Evolutionary conservation across 1,140 invertebrate species (phyloP), one percentile per base, ranked within the genome.

Genomic region (Caerostris extrusa): DNA sequence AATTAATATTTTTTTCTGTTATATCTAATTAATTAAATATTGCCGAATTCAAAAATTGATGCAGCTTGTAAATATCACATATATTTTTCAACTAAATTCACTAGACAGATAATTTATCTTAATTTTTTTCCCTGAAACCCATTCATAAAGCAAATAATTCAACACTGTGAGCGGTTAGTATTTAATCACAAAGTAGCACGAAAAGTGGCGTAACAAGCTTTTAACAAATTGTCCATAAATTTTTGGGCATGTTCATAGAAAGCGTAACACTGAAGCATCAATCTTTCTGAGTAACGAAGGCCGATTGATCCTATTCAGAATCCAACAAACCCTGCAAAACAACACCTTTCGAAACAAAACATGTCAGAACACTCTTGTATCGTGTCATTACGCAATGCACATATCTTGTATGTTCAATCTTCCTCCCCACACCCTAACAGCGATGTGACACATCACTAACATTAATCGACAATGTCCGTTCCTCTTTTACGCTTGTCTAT

Each of bases 321-420:
- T 77, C 19, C 34, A 50, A 77, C 19, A 77, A 77, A 77, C 71
- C 34, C 53, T 34, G 71, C 53, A 50, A 77, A 77, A 77, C 71
- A 77, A 50, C 71, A 77, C 34, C 71, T 77, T 77, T 34, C 19
- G 83, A 34, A 85, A 58, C 57, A 85, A 85, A 58, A 60, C 83
- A 60, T 85, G 83, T 58, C 83, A 85, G 71, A 85, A 60, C 56
- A 57, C 55, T 58, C 88, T 90, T 71, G 88, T 90, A 77, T 17
- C 88, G 67, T 61, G 88, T 58, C 88, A 90, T 90, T 90, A 90
- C 88, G 57, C 67, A 56, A 71, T 71, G 67, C 64, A 90, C 88
- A 90, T 61, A 90, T 77, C 88, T 90, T 90, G 53, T 58, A 71
- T 55, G 7, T n/a, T 3, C 50, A 34, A 17, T 88, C 61, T 34